Conservation (phyloP, 2,113 vertebrate genomes). For the Hipposideros armiger region DNA sequence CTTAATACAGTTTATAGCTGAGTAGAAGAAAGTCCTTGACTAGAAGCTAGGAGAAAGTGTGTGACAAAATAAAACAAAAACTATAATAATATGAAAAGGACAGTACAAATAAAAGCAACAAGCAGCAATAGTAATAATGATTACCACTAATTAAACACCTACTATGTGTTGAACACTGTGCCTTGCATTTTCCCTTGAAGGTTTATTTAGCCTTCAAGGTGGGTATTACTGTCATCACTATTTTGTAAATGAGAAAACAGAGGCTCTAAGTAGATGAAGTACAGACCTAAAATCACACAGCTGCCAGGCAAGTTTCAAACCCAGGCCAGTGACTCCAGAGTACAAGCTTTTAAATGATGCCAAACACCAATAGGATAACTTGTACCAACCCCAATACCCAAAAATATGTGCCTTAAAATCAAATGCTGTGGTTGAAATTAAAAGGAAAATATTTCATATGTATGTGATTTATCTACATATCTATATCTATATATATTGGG, state of each 20-base stretch:
- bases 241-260: neutral
- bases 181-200: no score
- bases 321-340: neutral
- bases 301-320: neutral
- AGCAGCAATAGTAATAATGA: no score
- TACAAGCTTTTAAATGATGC: neutral
- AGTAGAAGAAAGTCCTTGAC: neutral
- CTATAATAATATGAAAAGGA: neutral
- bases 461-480: no score
- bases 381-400: neutral
- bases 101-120: neutral
- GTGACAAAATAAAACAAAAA: neutral
- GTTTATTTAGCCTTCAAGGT: neutral
- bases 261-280: neutral
- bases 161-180: accelerated
- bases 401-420: neutral
- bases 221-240: neutral
- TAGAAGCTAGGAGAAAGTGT: neutral
- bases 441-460: neutral
- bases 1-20: neutral
- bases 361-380: neutral
- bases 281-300: neutral
- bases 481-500: no score
- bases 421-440: neutral
- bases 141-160: neutral